Evolutionary conservation across 2,797 vertebrate species (phyloP).

Genomic region (Leucoraja ocellata): DNA sequence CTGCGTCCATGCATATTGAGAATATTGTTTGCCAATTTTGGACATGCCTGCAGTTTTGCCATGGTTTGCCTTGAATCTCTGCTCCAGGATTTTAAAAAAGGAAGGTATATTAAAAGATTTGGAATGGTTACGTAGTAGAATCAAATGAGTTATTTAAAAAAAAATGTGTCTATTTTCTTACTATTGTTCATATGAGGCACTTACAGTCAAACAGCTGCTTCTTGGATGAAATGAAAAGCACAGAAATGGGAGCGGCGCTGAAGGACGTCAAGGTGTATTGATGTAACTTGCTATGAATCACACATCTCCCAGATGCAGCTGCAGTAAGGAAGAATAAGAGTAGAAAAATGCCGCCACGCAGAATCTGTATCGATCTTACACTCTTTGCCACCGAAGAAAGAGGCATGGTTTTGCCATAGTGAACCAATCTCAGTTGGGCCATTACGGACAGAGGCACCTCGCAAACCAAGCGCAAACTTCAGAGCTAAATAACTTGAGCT

Average conservation of each 20-base stretch:
- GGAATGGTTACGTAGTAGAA: not conserved
- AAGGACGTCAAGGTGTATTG: slow-evolving; percentile 29
- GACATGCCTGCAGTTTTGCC: slow-evolving; percentile 9
- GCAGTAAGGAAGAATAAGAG: slow-evolving; percentile 21
- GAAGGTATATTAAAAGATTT: not conserved
- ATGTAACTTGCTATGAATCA: not conserved
- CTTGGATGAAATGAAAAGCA: slow-evolving; percentile 28
- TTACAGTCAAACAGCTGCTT: slow-evolving; percentile 35
- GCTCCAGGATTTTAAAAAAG: not conserved
- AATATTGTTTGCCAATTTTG: slow-evolving; percentile 22
- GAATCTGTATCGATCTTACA: not conserved
- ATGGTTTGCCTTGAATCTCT: not conserved
- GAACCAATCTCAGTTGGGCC: not conserved
- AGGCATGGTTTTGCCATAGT: not conserved
- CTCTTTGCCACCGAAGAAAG: not conserved
- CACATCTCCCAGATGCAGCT: not conserved
- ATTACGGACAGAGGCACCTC: too few relatives aligned
- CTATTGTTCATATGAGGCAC: not conserved
- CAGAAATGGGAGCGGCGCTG: slow-evolving; percentile 27
- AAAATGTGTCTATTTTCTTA: not conserved
- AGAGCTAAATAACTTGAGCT: not conserved
- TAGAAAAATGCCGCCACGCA: not conserved
- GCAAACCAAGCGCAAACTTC: not conserved
- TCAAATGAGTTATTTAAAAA: not conserved
- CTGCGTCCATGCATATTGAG: not conserved